A percentile compares a stretch with the other conserved stretches of the same genome.
Evolutionary conservation across 2,113 vertebrate species (phyloP).

Genomic region (Monarcha castaneiventris): DNA sequence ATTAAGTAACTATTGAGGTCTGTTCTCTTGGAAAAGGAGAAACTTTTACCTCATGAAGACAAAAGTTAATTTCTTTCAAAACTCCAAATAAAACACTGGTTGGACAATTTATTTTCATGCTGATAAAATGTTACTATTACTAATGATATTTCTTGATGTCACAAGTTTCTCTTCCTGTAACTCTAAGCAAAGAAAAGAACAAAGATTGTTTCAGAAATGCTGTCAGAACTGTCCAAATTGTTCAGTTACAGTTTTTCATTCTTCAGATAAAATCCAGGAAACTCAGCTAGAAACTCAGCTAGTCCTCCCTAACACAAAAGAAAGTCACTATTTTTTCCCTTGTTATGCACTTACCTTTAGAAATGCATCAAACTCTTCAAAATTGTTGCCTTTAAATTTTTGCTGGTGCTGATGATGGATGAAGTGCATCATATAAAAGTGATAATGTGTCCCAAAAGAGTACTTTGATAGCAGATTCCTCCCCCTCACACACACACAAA

Average conservation of each 20-base stretch:
- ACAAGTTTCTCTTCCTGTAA: not conserved
- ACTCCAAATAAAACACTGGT: not conserved
- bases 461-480: not conserved
- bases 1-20: not conserved
- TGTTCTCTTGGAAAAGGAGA: not conserved
- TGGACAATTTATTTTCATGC: not conserved
- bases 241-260: not conserved
- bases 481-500: not conserved
- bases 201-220: not conserved
- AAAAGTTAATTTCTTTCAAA: not conserved
- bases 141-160: not conserved
- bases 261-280: not conserved
- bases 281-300: not conserved
- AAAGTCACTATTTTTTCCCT: not conserved
- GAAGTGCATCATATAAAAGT: not conserved
- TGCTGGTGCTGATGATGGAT: not conserved
- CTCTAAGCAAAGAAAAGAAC: not conserved
- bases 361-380: not conserved
- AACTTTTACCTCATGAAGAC: not conserved
- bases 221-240: conserved; percentile 28
- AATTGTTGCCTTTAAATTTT: not conserved
- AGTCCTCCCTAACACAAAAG: not conserved
- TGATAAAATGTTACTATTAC: conserved; percentile 1
- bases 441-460: not conserved
- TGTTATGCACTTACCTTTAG: not conserved